Evolutionary conservation across 2,797 vertebrate genomes (phyloP), one percentile per base, ranked within the genome.

Genomic region (Cuniculus paca): DNA sequence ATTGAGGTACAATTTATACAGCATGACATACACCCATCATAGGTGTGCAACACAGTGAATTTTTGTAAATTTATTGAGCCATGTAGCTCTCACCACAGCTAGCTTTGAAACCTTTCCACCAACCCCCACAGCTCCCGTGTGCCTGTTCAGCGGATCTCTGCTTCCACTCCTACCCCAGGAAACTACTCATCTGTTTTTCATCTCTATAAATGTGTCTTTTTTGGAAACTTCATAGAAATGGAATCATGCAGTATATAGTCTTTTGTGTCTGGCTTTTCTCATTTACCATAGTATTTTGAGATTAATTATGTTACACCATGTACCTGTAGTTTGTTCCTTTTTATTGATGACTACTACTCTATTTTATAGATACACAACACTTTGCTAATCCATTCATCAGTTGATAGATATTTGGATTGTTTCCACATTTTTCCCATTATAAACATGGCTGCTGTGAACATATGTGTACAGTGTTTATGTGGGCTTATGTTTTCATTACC

Each of bases 261-360:
- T 91, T 96, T 80, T 77, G 72, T 80, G 74, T 90, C 88, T 95
- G 94, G 72, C 52, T 90, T 96, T 61, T 96, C 92, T 96, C 85
- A 94, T 48, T 92, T 85, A 82, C 58, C 74, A 86, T 95, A 89
- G 85, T 89, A 88, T 88, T 97, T 96, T 94, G 89, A 96, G 91
- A 92, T 68, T 94, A 89, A 94, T 94, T 90, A 68, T 85, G 52
- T 74, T 58, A 34, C 60, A 88, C 31, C 34, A 14, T 78, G 10
- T 78, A 79, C 82, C 82, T 97, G 85, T 77, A 90, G 56, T 95
- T 70, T 90, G 82, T 94, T 88, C 86, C 34, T 92, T 92, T 92
- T 95, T 95, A 92, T 88, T 78, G 48, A 93, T 89, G 61, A 96
- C 70, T 54, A 91, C 5, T 90, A 92, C 94, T 96, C 60, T 91